Evolutionary conservation across 2,797 vertebrate genomes (phyloP).

Genomic region (Manis crassicaudata): DNA sequence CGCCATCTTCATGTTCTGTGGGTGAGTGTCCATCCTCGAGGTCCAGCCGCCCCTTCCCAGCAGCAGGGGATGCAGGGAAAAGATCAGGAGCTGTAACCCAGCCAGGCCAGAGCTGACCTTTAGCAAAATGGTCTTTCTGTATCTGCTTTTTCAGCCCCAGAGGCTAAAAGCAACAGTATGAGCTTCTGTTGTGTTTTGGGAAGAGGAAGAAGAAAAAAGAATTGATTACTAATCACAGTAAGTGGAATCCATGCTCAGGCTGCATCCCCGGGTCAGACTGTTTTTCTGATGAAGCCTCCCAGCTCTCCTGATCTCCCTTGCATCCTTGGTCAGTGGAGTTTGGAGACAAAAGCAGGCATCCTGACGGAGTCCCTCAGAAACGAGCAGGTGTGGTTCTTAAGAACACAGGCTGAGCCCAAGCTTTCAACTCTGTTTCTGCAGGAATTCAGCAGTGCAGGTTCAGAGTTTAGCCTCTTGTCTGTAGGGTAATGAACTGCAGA

Average conservation of each 20-base stretch:
- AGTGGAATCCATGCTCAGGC: too few relatives aligned
- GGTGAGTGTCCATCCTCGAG: slow-evolving; percentile 88
- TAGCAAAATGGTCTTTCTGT: neutral
- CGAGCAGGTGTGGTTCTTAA: neutral
- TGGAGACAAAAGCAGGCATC: neutral
- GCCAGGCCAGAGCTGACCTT: neutral
- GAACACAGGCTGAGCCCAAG: neutral
- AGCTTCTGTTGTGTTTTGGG: neutral
- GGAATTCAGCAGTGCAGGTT: neutral
- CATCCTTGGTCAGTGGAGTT: accelerated
- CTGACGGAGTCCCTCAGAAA: neutral
- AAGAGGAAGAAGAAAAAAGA: neutral
- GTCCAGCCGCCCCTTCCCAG: neutral
- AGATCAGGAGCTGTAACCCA: neutral
- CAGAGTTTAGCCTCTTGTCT: neutral
- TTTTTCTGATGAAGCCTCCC: accelerated
- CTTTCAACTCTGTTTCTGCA: neutral
- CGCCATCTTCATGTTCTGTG: slow-evolving; percentile 99
- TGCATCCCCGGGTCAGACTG: neutral
- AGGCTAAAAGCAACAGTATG: neutral
- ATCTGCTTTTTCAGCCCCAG: neutral
- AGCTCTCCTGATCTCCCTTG: neutral
- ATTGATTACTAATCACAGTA: neutral
- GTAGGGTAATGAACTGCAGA: neutral
- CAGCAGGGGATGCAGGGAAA: neutral